Evolutionary conservation across 2,113 vertebrate species (phyloP).

Genomic region (Chaenocephalus aceratus): DNA sequence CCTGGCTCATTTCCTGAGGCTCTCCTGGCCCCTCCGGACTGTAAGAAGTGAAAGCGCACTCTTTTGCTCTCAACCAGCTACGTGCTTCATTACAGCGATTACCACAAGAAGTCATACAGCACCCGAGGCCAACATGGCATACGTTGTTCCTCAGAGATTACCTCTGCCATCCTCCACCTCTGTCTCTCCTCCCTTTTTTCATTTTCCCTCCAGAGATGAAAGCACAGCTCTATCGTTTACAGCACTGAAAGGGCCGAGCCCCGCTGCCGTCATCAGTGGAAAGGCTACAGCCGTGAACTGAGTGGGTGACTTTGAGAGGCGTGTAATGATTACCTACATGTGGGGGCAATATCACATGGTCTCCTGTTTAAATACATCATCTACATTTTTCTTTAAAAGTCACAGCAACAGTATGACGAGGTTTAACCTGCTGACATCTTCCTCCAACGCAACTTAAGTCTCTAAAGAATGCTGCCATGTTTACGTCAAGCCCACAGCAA

Average conservation of each 20-base stretch:
- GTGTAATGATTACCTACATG: not conserved
- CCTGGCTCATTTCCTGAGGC: slow-evolving; percentile 55
- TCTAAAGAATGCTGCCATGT: not conserved
- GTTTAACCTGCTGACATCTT: not conserved
- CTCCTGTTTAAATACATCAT: not conserved
- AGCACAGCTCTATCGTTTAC: not conserved
- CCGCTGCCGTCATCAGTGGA: slow-evolving; percentile 13
- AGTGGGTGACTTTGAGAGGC: not conserved
- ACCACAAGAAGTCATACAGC: slow-evolving; percentile 57
- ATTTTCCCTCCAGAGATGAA: slow-evolving; percentile 36
- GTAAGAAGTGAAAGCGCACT: not conserved
- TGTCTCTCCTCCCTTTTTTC: not conserved
- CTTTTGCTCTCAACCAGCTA: slow-evolving; percentile 15
- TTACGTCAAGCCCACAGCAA: not conserved
- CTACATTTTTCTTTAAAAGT: not conserved
- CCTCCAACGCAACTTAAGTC: not conserved
- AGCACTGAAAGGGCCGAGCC: slow-evolving; percentile 6
- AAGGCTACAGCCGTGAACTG: not conserved
- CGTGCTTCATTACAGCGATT: slow-evolving; percentile 62
- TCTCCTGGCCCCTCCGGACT: slow-evolving; percentile 20
- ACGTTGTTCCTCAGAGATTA: slow-evolving; percentile 32
- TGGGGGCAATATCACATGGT: not conserved
- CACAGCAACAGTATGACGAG: not conserved
- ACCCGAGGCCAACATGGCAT: slow-evolving; percentile 44
- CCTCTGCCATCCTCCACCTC: slow-evolving; percentile 1